Evolutionary conservation across 2,797 vertebrate genomes (phyloP).

Genomic region (Loris lydekkerianus): DNA sequence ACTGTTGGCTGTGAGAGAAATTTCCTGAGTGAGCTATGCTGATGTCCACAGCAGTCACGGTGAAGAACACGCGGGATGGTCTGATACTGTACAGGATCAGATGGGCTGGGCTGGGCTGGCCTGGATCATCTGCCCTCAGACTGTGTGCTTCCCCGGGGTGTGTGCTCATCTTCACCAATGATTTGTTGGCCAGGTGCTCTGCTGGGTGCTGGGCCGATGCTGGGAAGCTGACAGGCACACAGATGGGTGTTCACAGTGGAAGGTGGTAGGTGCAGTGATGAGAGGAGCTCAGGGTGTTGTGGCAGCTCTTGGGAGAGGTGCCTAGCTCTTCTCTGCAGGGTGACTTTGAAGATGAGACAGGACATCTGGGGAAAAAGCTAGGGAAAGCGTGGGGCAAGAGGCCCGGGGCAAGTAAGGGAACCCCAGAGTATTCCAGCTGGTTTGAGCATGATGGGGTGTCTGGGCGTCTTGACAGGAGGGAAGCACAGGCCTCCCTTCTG

Average conservation of each 20-base stretch:
- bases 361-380: background rate
- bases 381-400: background rate
- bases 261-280: background rate
- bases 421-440: background rate
- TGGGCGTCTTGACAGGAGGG: background rate
- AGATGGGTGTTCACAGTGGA: accelerated
- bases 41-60: background rate
- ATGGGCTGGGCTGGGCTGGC: background rate
- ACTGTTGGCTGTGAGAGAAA: background rate
- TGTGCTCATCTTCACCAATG: background rate
- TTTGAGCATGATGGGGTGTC: background rate
- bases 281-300: too few relatives aligned
- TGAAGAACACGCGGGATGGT: accelerated
- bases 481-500: background rate
- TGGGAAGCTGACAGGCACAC: background rate
- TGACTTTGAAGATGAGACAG: background rate
- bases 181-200: background rate
- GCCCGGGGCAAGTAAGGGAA: background rate
- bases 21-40: background rate
- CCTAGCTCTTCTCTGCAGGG: background rate
- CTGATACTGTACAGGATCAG: background rate
- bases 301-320: background rate
- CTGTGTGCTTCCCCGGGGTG: background rate
- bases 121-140: background rate
- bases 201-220: background rate